phyloP scores from a whole-genome alignment of 2,113 vertebrate genomes.

The Spheniscus mendiculus region DNA sequence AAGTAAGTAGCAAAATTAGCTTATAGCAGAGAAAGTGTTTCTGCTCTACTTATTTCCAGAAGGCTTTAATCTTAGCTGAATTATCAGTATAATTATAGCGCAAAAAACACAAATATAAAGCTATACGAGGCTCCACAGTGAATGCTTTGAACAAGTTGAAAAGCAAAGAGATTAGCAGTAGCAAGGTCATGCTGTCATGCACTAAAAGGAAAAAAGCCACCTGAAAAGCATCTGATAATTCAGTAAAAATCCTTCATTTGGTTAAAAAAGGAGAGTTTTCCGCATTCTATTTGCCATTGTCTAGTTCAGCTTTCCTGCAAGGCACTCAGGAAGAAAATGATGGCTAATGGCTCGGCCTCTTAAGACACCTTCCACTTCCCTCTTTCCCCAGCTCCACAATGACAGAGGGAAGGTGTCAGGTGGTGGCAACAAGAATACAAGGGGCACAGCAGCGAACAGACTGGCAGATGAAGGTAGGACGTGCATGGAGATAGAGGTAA shows the following conservation, averaged over 20 bases:
- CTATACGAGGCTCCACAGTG: background rate
- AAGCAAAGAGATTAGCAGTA: background rate
- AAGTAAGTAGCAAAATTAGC: background rate
- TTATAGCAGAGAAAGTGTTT: background rate
- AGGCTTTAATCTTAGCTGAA: background rate
- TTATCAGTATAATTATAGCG: background rate
- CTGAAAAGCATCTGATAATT: background rate
- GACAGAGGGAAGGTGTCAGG: background rate
- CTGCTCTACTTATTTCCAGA: background rate
- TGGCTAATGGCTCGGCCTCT: background rate
- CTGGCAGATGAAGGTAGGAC: background rate
- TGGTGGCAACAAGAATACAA: rapidly evolving
- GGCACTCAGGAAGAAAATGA: background rate
- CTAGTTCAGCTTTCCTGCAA: background rate
- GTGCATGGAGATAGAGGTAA: rapidly evolving
- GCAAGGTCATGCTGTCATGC: rapidly evolving
- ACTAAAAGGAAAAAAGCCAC: background rate
- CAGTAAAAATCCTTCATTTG: background rate
- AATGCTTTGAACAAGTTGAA: background rate
- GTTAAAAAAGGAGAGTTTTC: background rate
- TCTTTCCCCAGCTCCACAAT: background rate
- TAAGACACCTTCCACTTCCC: background rate
- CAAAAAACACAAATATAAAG: background rate
- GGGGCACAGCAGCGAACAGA: background rate
- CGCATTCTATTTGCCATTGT: background rate